Evolutionary conservation across 1,140 invertebrate genomes (phyloP).

Genomic region (Papilio glaucus): DNA sequence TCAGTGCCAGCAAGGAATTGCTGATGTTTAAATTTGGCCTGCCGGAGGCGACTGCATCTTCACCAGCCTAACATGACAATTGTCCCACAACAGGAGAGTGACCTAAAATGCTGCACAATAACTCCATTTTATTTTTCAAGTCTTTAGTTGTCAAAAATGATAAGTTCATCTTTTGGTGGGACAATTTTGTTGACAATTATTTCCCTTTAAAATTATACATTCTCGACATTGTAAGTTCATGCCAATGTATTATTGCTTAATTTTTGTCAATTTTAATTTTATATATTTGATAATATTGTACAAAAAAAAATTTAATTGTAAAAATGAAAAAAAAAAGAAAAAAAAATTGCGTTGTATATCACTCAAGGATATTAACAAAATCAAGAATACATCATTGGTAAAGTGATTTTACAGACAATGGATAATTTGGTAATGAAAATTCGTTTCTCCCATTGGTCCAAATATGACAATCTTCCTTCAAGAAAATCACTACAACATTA

Average conservation of each 20-base stretch:
- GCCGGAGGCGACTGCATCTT: neutral
- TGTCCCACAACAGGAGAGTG: no score
- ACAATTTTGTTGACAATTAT: neutral
- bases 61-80: neutral
- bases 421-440: neutral
- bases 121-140: neutral
- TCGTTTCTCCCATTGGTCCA: conserved; percentile 2
- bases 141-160: neutral
- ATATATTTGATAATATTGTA: no score
- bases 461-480: neutral
- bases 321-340: no score
- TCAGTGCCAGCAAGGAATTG: no score
- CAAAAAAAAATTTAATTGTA: no score
- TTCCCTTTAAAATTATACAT: neutral
- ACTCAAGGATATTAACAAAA: no score
- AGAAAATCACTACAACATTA: neutral
- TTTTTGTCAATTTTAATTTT: neutral
- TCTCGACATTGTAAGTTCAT: neutral
- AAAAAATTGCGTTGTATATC: no score
- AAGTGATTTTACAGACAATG: neutral
- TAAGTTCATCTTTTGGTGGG: neutral
- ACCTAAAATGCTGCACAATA: neutral
- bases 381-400: neutral
- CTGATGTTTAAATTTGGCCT: no score
- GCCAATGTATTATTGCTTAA: neutral